These are phyloP conservation scores for Poecilobothrus nobilitatus DNA, from an alignment of 2,888 invertebrate species.

Conservation along the genomic window DNA sequence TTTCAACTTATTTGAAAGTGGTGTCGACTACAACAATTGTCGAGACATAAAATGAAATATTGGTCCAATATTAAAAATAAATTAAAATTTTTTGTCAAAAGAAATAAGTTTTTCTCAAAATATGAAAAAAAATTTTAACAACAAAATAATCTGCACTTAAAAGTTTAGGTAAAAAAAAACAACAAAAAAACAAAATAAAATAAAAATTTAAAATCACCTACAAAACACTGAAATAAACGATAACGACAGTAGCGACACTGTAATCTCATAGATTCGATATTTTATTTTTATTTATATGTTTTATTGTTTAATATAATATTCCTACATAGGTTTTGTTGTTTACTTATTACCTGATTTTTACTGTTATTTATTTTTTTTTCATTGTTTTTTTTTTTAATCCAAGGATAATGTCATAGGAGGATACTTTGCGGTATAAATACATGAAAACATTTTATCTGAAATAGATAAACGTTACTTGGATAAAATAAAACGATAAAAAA, in stretches of 20 bases:
- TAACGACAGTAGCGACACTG: not conserved
- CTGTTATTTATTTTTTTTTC: not conserved
- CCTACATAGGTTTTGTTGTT: not conserved
- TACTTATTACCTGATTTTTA: not conserved
- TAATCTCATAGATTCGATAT: not conserved
- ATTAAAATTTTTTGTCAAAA: no score
- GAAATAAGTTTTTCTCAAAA: no score
- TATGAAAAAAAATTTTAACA: no score
- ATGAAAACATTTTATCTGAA: not conserved
- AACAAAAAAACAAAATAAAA: not conserved
- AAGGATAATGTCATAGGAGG: conserved; percentile 3
- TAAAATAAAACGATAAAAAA: no score
- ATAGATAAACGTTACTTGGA: not conserved
- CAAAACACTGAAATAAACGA: not conserved
- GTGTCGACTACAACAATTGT: no score
- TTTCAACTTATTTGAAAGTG: no score
- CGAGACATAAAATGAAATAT: no score
- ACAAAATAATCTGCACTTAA: not conserved
- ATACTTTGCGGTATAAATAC: not conserved
- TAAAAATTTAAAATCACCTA: not conserved
- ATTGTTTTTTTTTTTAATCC: not conserved
- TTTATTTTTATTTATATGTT: not conserved
- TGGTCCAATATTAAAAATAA: no score
- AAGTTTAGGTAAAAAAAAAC: not conserved
- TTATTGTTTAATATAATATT: not conserved